Percentiles rank a stretch among this genome's conserved stretches.
Conservation (phyloP, 2,113 vertebrate genomes). For the Forbesichthys agassizii region DNA sequence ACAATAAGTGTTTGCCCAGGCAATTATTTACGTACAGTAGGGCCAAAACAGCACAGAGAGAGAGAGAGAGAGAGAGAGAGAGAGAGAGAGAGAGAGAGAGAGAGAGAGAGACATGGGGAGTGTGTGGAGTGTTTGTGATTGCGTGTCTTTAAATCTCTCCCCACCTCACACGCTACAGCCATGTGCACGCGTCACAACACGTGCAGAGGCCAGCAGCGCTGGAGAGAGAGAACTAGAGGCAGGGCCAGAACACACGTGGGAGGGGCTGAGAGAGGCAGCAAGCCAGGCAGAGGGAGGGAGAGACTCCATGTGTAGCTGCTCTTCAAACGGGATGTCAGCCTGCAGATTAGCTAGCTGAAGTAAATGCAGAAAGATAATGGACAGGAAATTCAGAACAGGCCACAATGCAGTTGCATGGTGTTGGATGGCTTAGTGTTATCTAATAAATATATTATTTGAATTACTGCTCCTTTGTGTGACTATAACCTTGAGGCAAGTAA, state of each 20-base stretch:
- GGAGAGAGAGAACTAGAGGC: conserved; percentile 69
- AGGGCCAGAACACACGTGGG: conserved; percentile 49
- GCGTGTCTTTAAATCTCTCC: conserved; percentile 81
- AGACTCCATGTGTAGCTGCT: conserved; percentile 54
- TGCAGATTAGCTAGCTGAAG: conserved; percentile 13
- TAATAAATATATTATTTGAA: too few species aligned
- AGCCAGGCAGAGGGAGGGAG: conserved; percentile 56
- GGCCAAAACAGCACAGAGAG: conserved; percentile 48
- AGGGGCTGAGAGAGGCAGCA: conserved; percentile 45
- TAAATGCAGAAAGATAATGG: neutral
- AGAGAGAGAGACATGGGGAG: conserved; percentile 20
- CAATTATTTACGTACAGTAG: conserved; percentile 59
- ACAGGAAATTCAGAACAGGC: neutral
- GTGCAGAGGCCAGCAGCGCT: conserved; percentile 69
- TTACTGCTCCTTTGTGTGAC: neutral
- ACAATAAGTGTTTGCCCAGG: conserved; percentile 52
- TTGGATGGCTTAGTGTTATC: too few species aligned
- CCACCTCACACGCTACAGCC: conserved; percentile 77
- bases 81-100: conserved; percentile 22
- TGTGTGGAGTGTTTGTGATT: conserved; percentile 64
- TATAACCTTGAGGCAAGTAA: neutral
- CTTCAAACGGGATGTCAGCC: conserved; percentile 55
- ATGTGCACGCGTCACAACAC: conserved; percentile 76
- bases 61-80: conserved; percentile 5
- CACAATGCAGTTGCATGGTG: too few species aligned